A percentile compares a stretch with the other conserved stretches of the same genome.
phyloP scores from a whole-genome alignment of 2,797 vertebrate genomes.

The Psittacula echo region DNA sequence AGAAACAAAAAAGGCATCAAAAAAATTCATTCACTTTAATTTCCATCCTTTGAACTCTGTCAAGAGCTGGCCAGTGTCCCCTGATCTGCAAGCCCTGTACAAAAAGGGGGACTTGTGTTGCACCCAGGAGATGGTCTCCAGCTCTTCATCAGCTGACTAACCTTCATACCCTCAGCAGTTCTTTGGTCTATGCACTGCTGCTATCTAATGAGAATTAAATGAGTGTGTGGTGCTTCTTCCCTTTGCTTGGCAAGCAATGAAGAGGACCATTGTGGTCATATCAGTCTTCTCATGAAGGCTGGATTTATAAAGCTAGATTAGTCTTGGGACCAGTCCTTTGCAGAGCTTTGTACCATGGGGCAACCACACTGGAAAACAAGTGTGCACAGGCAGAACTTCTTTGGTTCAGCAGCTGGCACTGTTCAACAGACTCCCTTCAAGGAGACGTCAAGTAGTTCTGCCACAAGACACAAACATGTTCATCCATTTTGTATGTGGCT shows the following conservation, averaged over 20 bases:
- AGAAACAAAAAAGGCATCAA: neutral
- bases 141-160: neutral
- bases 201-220: neutral
- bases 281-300: neutral
- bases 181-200: fast-evolving
- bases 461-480: neutral
- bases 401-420: neutral
- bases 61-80: neutral
- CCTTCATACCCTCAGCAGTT: neutral
- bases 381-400: fast-evolving
- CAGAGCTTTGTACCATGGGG: neutral
- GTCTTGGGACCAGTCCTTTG: neutral
- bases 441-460: fast-evolving
- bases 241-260: neutral
- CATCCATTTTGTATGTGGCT: neutral
- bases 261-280: neutral
- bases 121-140: neutral
- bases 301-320: neutral
- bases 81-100: neutral
- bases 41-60: neutral
- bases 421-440: neutral
- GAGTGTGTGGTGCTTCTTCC: neutral
- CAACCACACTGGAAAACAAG: neutral
- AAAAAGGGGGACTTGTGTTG: neutral
- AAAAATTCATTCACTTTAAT: neutral